Evolutionary conservation across 2,888 invertebrate species (phyloP).

Genomic region (Papilio demoleus): DNA sequence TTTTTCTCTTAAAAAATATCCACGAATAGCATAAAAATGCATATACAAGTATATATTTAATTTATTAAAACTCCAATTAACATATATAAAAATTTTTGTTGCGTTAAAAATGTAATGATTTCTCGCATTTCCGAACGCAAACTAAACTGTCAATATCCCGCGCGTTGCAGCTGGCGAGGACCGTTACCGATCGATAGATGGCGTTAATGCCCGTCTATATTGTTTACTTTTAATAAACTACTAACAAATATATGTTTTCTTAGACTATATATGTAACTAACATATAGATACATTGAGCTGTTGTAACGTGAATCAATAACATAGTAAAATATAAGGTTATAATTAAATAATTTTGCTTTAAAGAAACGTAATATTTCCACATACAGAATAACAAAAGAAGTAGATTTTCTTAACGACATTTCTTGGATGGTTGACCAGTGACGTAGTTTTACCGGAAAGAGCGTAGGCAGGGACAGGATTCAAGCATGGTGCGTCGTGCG

Average conservation of each 20-base stretch:
- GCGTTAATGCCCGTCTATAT: background rate
- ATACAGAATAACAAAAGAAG: too few species aligned
- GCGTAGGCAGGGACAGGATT: constrained; percentile 42
- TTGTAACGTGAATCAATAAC: too few species aligned
- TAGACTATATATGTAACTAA: too few species aligned
- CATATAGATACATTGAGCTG: too few species aligned
- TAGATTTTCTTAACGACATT: constrained; percentile 5
- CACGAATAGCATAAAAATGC: too few species aligned
- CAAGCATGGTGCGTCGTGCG: constrained; percentile 37
- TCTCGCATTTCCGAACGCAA: constrained; percentile 23
- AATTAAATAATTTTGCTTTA: too few species aligned
- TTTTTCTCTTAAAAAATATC: too few species aligned
- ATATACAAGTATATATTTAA: too few species aligned
- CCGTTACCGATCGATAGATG: constrained; percentile 55
- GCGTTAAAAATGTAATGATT: background rate
- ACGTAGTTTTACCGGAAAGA: constrained; percentile 34
- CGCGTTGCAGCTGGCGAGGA: constrained; percentile 39
- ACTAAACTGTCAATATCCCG: constrained; percentile 1
- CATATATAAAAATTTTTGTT: background rate
- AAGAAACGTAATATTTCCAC: too few species aligned
- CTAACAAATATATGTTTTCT: too few species aligned
- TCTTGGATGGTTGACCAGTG: constrained; percentile 14
- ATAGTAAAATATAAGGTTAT: too few species aligned
- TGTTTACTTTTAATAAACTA: too few species aligned
- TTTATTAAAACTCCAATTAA: background rate